Base-by-base conservation (phyloP, 2,888 invertebrate species). In the Carcina quercana region DNA sequence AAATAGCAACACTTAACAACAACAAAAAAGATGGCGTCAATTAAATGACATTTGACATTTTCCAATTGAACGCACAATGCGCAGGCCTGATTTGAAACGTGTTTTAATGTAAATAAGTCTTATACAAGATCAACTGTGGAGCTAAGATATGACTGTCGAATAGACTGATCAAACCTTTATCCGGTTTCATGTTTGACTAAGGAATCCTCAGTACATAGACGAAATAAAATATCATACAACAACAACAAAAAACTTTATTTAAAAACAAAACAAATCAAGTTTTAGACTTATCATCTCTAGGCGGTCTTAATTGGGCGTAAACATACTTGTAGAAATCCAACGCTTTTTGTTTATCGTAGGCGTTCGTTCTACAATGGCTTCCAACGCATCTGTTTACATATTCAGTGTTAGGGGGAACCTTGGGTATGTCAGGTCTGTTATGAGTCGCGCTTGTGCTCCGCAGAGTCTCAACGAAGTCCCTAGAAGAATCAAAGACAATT, bases 311-410 rank as follows among this genome's bases (percentile, higher is more conserved):
- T 37, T 84, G 84, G 2, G 83, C 76, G 47, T 82, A 84, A 3
- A 85, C 73, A 40, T 82, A 83, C 58, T 79, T 85, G 46, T 85
- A 85, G 47, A 83, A 84, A 42, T 84, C 82, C 26, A 84, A 53
- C 7, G 84, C 85, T 50, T 75, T 80, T 41, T 82, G 80, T 33
- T 53, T 71, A 38, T 84, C 74, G 40, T 79, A 69, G 0, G 71
- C 67, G 28, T 65, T 74, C 30, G 66, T 74, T 10, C 71, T 59
- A 35, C 83, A 80, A 11, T 70, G 63, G 3, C 56, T 42, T 0
- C 75, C 78, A 0, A 70, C 60, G 37, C 80, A 82, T 2, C 58
- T 61, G 25, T 62, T 74, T 2, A 63, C 50, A 21, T 72, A 73
- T 32, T 69, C 75, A 17, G 68, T 68, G 15, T 43, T 66, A 0